Evolutionary conservation across 1,140 invertebrate species (phyloP), one percentile per base, ranked within the genome.

Genomic region (Sesamia nonagrioides): DNA sequence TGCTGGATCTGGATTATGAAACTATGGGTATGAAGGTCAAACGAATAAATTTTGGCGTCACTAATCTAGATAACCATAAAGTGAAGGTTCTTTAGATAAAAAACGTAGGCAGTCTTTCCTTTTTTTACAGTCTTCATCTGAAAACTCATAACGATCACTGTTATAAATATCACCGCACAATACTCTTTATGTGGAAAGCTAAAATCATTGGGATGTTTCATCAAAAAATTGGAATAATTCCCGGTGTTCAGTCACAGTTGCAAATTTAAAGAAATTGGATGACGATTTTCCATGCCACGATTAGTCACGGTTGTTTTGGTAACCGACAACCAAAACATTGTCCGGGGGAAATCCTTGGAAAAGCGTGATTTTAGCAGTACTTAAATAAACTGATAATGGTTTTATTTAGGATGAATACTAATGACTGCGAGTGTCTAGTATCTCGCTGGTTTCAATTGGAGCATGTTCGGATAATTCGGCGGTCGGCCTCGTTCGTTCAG

Each of bases 401-500:
- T 33, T 2, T 18, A 63, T 68, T 68, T n/a, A 33, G 21, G 13
- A 27, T 48, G 42, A 68, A 48, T 50, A 50, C 54, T 45, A 74
- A 74, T 60, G 54, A 60, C 35, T 74, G 37, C n/a, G 60, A 60
- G 54, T 63, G 52, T 72, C 17, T 58, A 75, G 33, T 50, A 42
- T 61, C 35, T 75, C 17, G 40, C 50, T 45, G 60, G 52, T 73
- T 73, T 58, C 50, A 56, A 73, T 35, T 71, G 71, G 42, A 68
- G 42, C 21, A 68, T 40, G 35, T 76, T 80, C 52, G 61, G 52
- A 76, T 75, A 68, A 77, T 77, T 71, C 45, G 71, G 27, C 56
- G 82, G 40, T 50, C 58, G 54, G 79, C 84, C 86, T 86, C 75
- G 84, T 61, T 81, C 80, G 79, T 73, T 76, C 74, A 50, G 56